Evolutionary conservation across 2,113 vertebrate species (phyloP), one percentile per base, ranked within the genome.

Genomic region (Oryzias curvinotus): DNA sequence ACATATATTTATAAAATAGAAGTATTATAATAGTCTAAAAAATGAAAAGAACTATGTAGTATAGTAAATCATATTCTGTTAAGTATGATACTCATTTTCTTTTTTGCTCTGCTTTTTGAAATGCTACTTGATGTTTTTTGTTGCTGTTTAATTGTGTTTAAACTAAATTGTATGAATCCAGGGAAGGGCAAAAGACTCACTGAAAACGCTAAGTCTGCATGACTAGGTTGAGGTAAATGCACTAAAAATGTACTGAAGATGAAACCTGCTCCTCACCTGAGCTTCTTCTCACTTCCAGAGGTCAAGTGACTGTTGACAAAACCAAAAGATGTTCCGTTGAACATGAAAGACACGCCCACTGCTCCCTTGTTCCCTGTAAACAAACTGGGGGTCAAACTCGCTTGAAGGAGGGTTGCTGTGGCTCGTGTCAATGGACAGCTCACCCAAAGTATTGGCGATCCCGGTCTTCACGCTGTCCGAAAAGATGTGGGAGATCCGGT

Each of bases 271-370:
- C 15, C 57, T 91, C 89, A 98, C 97, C 97, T 95, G 81, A 96
- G 91, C 65, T 98, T 99, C 89, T 99, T 99, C 85, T 98, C 96
- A 21, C 95, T 98, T 57, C 97, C 97, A 0, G 97, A 99, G 52
- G 97, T 99, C 87, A 99, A 77, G 81, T 99, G 97, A 84, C 97
- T 99, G 90, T 99, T 99, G 59, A 99, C 95, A 62, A 99, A 99
- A n/a, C 96, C 96, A 86, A 99, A 93, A 1, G 96, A 96, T 4
- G 97, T 98, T 47, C 95, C 93, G 6, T 98, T 98, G 90, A 99
- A 98, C 96, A 98, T 96, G 87, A 99, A 97, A 0, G 97, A 98
- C 45, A 98, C 95, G 0, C 95, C 97, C 57, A 99, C 97, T 0
- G 97, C 97, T 71, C 97, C 97, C 87, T 99, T 99, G 87, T 99